Base-by-base conservation (phyloP, 2,888 invertebrate genomes). In the Philonicus albiceps region DNA sequence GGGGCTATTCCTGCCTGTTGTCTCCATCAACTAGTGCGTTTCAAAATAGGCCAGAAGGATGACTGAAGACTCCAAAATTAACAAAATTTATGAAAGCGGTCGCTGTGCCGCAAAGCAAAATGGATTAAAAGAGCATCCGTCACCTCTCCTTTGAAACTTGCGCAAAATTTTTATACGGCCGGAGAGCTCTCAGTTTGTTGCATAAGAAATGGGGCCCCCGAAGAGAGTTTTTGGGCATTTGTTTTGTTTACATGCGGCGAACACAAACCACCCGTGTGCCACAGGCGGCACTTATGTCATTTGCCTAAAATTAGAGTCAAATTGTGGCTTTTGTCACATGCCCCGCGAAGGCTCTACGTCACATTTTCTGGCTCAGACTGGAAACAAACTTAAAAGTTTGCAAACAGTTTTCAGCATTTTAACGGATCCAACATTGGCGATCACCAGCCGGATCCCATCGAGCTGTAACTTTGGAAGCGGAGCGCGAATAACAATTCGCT, bases 261-360 rank as follows among this genome's bases (percentile, higher is more conserved):
- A 53, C 2, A 4, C n/a, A 43, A 1, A 43, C 40, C 1, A 81
- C 19, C 8, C 19, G 55, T 19, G 3, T 16, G 64, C 64, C 4
- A 64, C 55, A 74, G 8, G 74, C 22, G 64, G 13, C 16, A n/a
- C 76, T 86, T 86, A 86, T 86, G 86, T 86, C 86, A 86, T 40
- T 86, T 37, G 31, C 11, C 76, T 86, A 86, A 78, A 86, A 76
- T 78, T 86, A 86, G 86, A 55, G 78, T 40, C 64, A 80, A 64
- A 64, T 83, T 19, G 72, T 30, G 19, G 22, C 84, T 85, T 53
- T 37, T 76, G 37, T 31, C 22, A 76, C 31, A 76, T 85, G 55
- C 8, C 3, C 34, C 27, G 53, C 64, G 31, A 19, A 27, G 31
- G 34, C 31, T 55, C 8, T 34, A n/a, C 43, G 80, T 16, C 34